Percentiles rank a stretch among this genome's conserved stretches.
Evolutionary conservation across 2,797 vertebrate species (phyloP).

Genomic region (Pachyuromys duprasi): DNA sequence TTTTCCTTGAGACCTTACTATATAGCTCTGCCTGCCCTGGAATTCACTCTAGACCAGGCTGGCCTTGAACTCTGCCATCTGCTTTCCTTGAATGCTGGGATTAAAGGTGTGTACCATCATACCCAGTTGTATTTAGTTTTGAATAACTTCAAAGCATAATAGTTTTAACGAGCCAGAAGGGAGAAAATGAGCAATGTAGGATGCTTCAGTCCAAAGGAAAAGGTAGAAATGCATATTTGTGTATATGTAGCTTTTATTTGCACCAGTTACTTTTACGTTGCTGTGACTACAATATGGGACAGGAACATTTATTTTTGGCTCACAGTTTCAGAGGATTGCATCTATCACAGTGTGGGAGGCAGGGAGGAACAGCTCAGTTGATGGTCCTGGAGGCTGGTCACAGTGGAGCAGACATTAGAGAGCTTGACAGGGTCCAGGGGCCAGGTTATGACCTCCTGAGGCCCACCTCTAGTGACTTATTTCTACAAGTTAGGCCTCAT

Average conservation of each 20-base stretch:
- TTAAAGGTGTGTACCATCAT: neutral
- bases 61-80: neutral
- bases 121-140: neutral
- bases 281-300: neutral
- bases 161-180: conserved; percentile 37
- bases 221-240: conserved; percentile 3
- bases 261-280: neutral
- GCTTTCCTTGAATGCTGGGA: neutral
- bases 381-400: neutral
- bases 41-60: neutral
- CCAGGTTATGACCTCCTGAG: neutral
- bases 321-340: too few species aligned
- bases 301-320: neutral
- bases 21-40: neutral
- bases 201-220: neutral
- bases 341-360: neutral
- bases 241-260: neutral
- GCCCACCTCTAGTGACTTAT: too few species aligned
- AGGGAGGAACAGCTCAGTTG: neutral
- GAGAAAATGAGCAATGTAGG: neutral
- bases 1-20: neutral
- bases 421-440: neutral
- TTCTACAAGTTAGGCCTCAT: neutral
- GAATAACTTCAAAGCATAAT: conserved; percentile 34
- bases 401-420: neutral